Conservation (phyloP, 2,113 vertebrate genomes). For the Columbina picui region DNA sequence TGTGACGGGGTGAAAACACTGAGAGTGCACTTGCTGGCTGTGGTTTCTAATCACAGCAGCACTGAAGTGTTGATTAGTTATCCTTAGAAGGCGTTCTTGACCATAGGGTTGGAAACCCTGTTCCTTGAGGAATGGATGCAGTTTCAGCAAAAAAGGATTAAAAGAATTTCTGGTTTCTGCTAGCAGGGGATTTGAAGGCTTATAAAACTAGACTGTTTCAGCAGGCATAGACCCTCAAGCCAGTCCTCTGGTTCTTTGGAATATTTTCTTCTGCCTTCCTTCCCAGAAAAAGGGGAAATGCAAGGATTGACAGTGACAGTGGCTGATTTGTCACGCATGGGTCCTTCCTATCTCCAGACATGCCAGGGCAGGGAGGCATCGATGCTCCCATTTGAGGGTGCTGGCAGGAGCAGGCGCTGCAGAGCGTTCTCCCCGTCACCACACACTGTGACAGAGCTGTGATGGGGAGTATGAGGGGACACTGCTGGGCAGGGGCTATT, state of each 20-base stretch:
- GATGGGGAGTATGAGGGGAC: too few species aligned
- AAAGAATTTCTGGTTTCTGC: not conserved
- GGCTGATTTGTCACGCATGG: rapidly evolving
- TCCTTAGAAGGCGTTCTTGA: not conserved
- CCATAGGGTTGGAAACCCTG: not conserved
- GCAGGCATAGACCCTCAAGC: not conserved
- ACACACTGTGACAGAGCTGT: not conserved
- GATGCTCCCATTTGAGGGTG: rapidly evolving
- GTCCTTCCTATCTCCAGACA: not conserved
- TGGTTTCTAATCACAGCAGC: not conserved
- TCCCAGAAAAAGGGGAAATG: not conserved
- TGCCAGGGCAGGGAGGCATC: not conserved
- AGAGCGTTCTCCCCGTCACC: not conserved
- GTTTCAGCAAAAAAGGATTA: not conserved
- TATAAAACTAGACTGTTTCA: not conserved
- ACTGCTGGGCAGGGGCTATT: not conserved
- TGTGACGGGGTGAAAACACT: not conserved
- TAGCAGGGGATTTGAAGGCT: not conserved
- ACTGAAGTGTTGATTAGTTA: not conserved
- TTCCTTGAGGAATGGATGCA: not conserved
- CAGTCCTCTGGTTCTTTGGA: not conserved
- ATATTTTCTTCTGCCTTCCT: not conserved
- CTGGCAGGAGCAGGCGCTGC: not conserved
- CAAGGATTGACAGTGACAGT: not conserved
- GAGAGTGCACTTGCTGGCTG: not conserved